Base-by-base conservation (phyloP, 2,888 invertebrate genomes). In the Cacoxenus indagator region DNA sequence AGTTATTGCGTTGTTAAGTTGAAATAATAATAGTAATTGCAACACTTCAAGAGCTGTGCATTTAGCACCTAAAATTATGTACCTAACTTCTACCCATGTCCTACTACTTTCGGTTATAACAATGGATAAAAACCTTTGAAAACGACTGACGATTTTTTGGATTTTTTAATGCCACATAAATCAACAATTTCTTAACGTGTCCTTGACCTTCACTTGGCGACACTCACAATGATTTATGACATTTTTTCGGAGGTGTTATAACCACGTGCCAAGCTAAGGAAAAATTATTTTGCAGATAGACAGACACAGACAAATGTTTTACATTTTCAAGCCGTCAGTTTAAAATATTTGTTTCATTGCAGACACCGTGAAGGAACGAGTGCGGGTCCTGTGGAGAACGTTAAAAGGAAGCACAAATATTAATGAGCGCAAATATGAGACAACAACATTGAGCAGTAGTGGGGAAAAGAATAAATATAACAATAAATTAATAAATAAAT, bases 351-450 rank as follows among this genome's bases (percentile, higher is more conserved):
- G 37, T 37, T 14, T 51, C 51, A 51, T 51, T 51, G 51, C 51
- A 51, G 51, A 8, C 51, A 51, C n/a, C n/a, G n/a, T n/a, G n/a
- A n/a, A n/a, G n/a, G n/a, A n/a, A n/a, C n/a, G n/a, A n/a, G n/a
- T n/a, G n/a, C n/a, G n/a, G n/a, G n/a, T n/a, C n/a, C n/a, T n/a
- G n/a, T n/a, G 37, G 14, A n/a, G 48, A 51, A 19, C 9, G 22
- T 9, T 5, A 22, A 5, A n/a, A n/a, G n/a, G 6, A 51, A n/a
- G 5, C 19, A 51, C 51, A 22, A 51, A 51, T 51, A 51, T 51
- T 51, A 48, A 48, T 51, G 51, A 48, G 51, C 22, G 51, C 51
- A 51, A 48, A 48, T 51, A 51, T 51, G 51, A 51, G 22, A 22
- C 19, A 22, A 11, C 45, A n/a, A 19, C 51, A 51, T 51, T 51